Conservation (phyloP, 1,140 invertebrate genomes). For the Sitodiplosis mosellana region DNA sequence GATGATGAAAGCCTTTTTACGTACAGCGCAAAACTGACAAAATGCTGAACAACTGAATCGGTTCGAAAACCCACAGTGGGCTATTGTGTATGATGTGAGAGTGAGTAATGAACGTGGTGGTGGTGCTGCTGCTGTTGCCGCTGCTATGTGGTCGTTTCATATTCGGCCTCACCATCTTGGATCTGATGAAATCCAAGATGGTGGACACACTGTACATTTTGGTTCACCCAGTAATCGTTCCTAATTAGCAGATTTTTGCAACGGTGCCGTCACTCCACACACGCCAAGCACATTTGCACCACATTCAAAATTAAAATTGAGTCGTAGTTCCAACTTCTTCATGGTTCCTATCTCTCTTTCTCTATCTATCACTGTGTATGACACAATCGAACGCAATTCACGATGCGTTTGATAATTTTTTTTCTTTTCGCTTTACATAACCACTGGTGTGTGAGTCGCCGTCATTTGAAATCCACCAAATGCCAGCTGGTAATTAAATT, state of each 20-base stretch:
- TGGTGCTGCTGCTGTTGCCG: background rate
- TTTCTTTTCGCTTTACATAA: too few species aligned
- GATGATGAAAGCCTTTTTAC: too few species aligned
- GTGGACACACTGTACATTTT: background rate
- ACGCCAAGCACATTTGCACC: background rate
- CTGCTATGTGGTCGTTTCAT: background rate
- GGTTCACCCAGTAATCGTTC: background rate
- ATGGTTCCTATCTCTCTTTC: background rate
- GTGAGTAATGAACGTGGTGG: background rate
- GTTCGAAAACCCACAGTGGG: too few species aligned
- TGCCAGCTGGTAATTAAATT: too few species aligned
- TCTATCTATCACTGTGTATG: background rate
- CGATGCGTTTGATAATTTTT: too few species aligned
- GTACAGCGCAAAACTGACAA: too few species aligned
- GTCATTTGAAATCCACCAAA: too few species aligned
- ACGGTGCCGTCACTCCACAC: background rate
- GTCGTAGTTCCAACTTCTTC: background rate
- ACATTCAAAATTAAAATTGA: background rate
- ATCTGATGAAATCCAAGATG: constrained; percentile 2
- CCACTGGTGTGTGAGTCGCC: too few species aligned
- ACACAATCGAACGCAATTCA: background rate
- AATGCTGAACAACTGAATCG: too few species aligned
- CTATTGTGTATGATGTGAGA: too few species aligned
- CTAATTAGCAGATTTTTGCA: background rate
- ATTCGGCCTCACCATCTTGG: background rate